These are phyloP conservation scores for Aradus depressus DNA, from an alignment of 2,888 invertebrate genomes.

Conservation along the genomic window DNA sequence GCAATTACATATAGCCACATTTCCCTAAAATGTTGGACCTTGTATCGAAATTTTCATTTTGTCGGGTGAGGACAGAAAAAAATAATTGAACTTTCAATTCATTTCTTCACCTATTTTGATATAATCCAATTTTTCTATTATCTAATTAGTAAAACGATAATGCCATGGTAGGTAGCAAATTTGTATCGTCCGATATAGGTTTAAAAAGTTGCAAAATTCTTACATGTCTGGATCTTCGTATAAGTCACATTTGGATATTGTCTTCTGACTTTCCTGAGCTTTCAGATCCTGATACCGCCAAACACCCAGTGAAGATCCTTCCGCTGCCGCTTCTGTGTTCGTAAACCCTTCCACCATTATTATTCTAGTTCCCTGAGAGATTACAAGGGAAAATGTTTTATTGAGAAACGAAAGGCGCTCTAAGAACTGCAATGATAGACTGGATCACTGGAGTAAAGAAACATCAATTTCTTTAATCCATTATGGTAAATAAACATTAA, in stretches of 20 bases:
- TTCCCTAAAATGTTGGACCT: too few relatives aligned
- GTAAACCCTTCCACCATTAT: conserved; percentile 41
- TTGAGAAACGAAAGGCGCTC: not conserved
- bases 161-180: not conserved
- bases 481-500: too few relatives aligned
- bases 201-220: conserved; percentile 1
- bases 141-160: too few relatives aligned
- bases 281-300: conserved; percentile 53
- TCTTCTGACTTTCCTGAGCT: conserved; percentile 39
- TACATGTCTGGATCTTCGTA: conserved; percentile 32
- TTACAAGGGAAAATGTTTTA: not conserved
- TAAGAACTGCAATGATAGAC: not conserved
- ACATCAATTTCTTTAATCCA: not conserved
- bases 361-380: conserved; percentile 29
- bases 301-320: conserved; percentile 47
- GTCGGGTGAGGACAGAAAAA: not conserved
- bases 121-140: too few relatives aligned
- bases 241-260: conserved; percentile 36
- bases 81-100: too few relatives aligned
- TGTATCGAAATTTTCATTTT: not conserved
- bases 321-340: conserved; percentile 48
- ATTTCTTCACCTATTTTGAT: too few relatives aligned
- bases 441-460: not conserved
- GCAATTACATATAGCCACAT: too few relatives aligned
- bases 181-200: not conserved